Evolutionary conservation across 2,888 invertebrate genomes (phyloP), one percentile per base, ranked within the genome.

Genomic region (Polydesmus complanatus): DNA sequence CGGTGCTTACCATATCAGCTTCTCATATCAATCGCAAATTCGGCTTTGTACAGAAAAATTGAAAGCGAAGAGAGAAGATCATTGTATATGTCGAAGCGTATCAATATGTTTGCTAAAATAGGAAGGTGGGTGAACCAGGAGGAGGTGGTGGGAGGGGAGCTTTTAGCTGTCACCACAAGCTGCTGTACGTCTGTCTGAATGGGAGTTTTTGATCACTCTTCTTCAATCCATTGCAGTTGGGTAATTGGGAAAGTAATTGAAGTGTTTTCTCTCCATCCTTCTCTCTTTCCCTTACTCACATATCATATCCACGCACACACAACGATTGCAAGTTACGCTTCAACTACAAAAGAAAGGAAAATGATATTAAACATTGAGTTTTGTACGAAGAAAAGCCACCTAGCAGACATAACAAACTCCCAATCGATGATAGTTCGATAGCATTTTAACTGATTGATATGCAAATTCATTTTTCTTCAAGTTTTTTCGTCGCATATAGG

Each of bases 221-320:
- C 5, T 37, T 8, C 37, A 62, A 62, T 62, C 53, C 62, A 62
- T 62, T 62, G 58, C 58, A 27, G 58, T 22, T 51, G 60, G 60
- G 60, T 60, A 60, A 60, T 60, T 60, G 60, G 53, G 51, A 54
- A 51, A 37, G 60, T 60, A 60, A 60, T 60, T 60, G 60, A 60
- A 60, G 60, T 60, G 22, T 14, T 37, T 14, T 5, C 37, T 37
- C 37, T 37, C n/a, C n/a, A n/a, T n/a, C n/a, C n/a, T 14, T 37
- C 37, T 37, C 37, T 37, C 37, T 8, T n/a, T n/a, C n/a, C n/a
- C n/a, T n/a, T n/a, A n/a, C n/a, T n/a, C n/a, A n/a, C n/a, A n/a
- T n/a, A n/a, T n/a, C n/a, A n/a, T n/a, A n/a, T n/a, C n/a, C n/a
- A n/a, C n/a, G n/a, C n/a, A n/a, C n/a, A n/a, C n/a, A n/a, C n/a